phyloP scores from a whole-genome alignment of 64 coral and sea anemone genomes.

The Orbicella faveolata region DNA sequence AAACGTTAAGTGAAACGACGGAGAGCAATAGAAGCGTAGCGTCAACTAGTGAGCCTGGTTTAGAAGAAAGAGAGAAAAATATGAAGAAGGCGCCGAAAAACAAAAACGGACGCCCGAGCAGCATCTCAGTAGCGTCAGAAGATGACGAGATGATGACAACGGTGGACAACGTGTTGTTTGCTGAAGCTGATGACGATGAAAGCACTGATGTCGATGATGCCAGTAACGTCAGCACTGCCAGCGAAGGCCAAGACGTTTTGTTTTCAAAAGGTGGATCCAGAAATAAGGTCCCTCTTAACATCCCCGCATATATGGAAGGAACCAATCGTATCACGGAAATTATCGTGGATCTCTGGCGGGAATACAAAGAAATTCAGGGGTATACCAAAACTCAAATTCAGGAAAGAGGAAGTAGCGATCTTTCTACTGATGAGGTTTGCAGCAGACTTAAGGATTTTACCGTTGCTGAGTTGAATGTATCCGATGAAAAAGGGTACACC shows the following conservation, averaged over 20 bases:
- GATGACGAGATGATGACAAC: neutral
- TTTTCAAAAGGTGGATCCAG: neutral
- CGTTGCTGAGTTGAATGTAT: neutral
- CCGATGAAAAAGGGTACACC: slow-evolving; percentile 40
- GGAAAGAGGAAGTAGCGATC: neutral
- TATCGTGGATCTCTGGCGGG: neutral
- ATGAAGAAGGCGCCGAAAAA: too few relatives aligned
- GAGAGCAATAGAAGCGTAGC: too few relatives aligned
- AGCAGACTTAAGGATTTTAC: neutral
- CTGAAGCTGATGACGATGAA: neutral
- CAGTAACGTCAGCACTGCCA: neutral
- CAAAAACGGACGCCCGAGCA: neutral
- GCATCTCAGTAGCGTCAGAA: neutral
- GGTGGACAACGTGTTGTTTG: neutral
- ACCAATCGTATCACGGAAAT: neutral
- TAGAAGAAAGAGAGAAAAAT: too few relatives aligned
- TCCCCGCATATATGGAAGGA: neutral
- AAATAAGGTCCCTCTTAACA: neutral
- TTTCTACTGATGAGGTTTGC: neutral
- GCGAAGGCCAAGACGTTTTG: neutral
- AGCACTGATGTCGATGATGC: neutral
- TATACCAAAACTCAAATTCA: neutral
- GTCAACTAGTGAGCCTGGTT: too few relatives aligned
- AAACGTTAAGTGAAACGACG: too few relatives aligned
- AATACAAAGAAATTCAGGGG: neutral